Base-by-base conservation (phyloP, 2,888 invertebrate genomes). In the Stenodema calcarata region DNA sequence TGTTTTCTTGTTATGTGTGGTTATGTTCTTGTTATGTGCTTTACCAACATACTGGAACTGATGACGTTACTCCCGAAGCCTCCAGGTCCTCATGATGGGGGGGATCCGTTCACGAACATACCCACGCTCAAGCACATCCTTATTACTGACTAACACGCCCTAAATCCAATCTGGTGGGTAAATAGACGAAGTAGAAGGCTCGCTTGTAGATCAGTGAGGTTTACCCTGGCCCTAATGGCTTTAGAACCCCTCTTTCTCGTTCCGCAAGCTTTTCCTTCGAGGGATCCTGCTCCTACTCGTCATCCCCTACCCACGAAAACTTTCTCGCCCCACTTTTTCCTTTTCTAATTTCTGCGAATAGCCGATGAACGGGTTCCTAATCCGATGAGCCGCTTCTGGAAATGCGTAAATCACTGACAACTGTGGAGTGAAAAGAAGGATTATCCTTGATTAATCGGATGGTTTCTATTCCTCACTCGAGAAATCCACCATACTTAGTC, bases 151-250 rank as follows among this genome's bases (percentile, higher is more conserved):
- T 75, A 44, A 18, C 73, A 44, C 84, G 18, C 30, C 73, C 75
- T 47, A 75, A 84, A 84, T 84, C 84, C 75, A 84, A 84, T 84
- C 84, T 84, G 70, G 28, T 84, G 73, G 84, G 84, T 84, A 84
- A 84, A 84, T 84, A 84, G 84, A 84, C 73, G 84, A 84, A 84
- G 84, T 84, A 47, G 75, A 84, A 75, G 84, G 54, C 44, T 70
- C 44, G 73, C 82, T 82, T 73, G 84, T 84, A 84, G 84, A 84
- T 84, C 84, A 84, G 84, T 84, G 73, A 84, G 84, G 84, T 84
- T 84, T 84, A 84, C 84, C 84, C 84, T 27, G 75, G 70, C 84
- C 42, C 84, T 84, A 84, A 84, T 84, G 84, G 84, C 84, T 84
- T 84, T 84, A 84, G 70, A 84, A 84, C 42, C 84, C 82, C 73